Evolutionary conservation across 2,113 vertebrate genomes (phyloP).

Genomic region (Nannobrachium achirus): DNA sequence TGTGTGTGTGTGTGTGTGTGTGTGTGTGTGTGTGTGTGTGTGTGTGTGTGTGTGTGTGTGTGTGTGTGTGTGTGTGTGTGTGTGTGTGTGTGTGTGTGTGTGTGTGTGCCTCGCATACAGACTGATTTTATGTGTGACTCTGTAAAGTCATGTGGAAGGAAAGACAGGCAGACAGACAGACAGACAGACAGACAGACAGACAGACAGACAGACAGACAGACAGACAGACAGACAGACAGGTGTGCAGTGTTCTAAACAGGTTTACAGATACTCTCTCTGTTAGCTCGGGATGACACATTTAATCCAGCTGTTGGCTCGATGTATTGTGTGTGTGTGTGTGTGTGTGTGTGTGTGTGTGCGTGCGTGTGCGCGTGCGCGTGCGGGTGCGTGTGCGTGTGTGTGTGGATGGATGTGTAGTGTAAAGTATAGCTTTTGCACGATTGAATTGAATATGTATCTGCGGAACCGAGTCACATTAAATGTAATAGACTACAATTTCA

Average conservation of each 20-base stretch:
- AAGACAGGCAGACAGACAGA: neutral
- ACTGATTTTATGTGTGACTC: no score
- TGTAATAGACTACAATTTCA: no score
- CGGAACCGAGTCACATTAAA: no score
- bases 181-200: conserved; percentile 6
- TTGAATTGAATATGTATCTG: no score
- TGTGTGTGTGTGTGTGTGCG: conserved; percentile 17
- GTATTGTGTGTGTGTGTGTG: conserved; percentile 16
- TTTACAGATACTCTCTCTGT: conserved; percentile 29
- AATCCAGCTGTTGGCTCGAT: conserved; percentile 46
- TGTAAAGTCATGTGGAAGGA: no score
- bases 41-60: conserved; percentile 1
- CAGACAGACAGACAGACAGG: conserved; percentile 6
- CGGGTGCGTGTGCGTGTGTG: no score
- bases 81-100: no score
- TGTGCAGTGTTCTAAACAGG: conserved; percentile 14
- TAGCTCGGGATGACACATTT: conserved; percentile 28
- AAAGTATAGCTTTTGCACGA: no score
- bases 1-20: conserved; percentile 18
- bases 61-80: conserved; percentile 3
- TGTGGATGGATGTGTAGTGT: no score
- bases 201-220: conserved; percentile 1
- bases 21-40: conserved; percentile 15
- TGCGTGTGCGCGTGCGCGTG: conserved; percentile 2
- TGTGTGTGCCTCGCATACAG: no score